Evolutionary conservation across 2,113 vertebrate species (phyloP).

Genomic region (Otis tarda): DNA sequence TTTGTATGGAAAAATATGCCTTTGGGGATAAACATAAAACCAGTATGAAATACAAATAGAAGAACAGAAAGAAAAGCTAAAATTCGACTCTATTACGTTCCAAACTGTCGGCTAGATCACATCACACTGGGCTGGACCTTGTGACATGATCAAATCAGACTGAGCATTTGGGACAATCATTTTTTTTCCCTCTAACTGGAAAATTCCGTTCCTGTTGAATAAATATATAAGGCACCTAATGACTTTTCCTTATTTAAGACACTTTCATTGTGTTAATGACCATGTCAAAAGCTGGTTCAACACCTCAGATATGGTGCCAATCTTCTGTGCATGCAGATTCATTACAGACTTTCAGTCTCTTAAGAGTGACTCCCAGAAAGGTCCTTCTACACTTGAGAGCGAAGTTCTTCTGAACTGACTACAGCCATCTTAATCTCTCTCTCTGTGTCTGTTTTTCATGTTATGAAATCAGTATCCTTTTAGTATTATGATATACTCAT

Average conservation of each 20-base stretch:
- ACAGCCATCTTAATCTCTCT: not conserved
- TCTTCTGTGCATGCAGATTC: not conserved
- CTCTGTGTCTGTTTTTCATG: not conserved
- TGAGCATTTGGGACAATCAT: not conserved
- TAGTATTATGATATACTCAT: not conserved
- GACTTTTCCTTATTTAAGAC: not conserved
- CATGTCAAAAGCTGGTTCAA: not conserved
- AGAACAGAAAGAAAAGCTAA: not conserved
- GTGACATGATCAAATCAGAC: not conserved
- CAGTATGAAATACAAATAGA: not conserved
- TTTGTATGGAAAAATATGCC: not conserved
- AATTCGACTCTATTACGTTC: not conserved
- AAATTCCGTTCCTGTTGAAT: not conserved
- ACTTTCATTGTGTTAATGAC: not conserved
- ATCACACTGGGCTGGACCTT: not conserved
- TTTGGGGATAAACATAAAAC: slow-evolving; percentile 20
- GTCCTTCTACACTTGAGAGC: not conserved
- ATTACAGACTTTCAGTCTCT: not conserved
- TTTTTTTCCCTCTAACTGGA: not conserved
- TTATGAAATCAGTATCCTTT: not conserved
- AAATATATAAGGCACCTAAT: not conserved
- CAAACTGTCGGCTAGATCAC: not conserved
- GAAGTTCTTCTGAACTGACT: not conserved
- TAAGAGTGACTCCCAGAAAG: not conserved
- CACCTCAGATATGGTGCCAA: not conserved